Evolutionary conservation across 2,888 invertebrate genomes (phyloP), one percentile per base, ranked within the genome.

Genomic region (Dyspetes luteomarginatus): DNA sequence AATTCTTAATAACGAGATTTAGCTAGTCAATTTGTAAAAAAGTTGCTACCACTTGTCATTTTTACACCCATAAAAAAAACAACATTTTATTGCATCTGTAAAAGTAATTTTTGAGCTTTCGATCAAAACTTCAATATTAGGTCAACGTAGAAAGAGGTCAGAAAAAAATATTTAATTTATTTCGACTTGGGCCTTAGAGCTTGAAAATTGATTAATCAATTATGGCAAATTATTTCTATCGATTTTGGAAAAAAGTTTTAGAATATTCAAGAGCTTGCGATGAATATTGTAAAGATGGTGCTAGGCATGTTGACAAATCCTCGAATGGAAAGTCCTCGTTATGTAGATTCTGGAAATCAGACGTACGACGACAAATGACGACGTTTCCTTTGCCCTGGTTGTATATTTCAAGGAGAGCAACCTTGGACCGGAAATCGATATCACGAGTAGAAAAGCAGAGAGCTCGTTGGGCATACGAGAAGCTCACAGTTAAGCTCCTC

Each of bases 401-500:
- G n/a, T 24, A 68, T 45, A 45, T 73, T 78, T 78, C 55, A 43
- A 68, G 56, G 24, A 65, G 56, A 64, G n/a, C 62, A 74, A 74
- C 74, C 79, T 79, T 79, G 79, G 65, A 75, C 74, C 74, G 79
- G 58, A 75, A 79, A 79, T 79, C 79, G 74, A 74, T 79, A 79
- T 71, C 48, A 43, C 79, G 43, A 71, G 69, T 71, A 36, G 64
- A 56, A n/a, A 36, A 17, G n/a, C 22, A 22, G 41, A 56, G 30
- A 17, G 67, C 24, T 36, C 19, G 52, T 26, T 26, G 7, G 17
- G 45, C 26, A 41, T 36, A 69, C 19, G 5, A 64, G 55, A 24
- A 45, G 45, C 69, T 64, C 69, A 19, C 56, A 45, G 43, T 75
- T 28, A 58, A 74, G 43, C 69, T 65, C 64, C 56, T 58, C 58